A percentile compares a stretch with the other conserved stretches of the same genome.
phyloP scores from a whole-genome alignment of 2,113 vertebrate species.

The Apeltes quadracus region DNA sequence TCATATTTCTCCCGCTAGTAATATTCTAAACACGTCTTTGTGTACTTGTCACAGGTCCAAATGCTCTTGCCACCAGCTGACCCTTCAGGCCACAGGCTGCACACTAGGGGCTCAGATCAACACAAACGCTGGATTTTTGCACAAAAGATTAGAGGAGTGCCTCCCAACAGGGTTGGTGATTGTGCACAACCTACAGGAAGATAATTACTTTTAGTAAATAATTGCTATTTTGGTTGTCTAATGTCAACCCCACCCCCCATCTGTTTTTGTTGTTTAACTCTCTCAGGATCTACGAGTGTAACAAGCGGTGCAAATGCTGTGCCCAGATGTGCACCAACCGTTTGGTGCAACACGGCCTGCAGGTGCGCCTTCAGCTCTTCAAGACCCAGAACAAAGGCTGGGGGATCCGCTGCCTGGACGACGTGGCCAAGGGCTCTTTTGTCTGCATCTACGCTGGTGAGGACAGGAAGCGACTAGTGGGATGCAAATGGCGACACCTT shows the following conservation, averaged over 20 bases:
- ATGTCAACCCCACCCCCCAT: neutral
- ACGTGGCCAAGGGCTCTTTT: constrained; percentile 95
- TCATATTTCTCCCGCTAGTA: neutral
- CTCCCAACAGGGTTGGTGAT: constrained; percentile 91
- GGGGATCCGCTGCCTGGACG: constrained; percentile 97
- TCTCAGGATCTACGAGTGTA: constrained; percentile 93
- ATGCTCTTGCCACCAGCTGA: constrained; percentile 95
- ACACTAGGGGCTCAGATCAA: constrained; percentile 93
- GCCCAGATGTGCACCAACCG: constrained; percentile 92
- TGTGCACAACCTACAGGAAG: neutral
- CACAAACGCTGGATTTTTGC: constrained; percentile 86
- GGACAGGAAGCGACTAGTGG: neutral
- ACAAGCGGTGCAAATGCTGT: constrained; percentile 92
- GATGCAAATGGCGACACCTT: neutral
- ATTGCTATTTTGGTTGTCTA: neutral
- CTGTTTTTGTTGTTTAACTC: neutral
- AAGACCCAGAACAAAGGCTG: constrained; percentile 99
- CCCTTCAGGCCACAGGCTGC: constrained; percentile 91
- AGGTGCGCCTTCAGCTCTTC: constrained; percentile 96
- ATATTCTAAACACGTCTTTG: neutral
- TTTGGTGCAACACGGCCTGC: constrained; percentile 94
- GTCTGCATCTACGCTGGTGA: constrained; percentile 98
- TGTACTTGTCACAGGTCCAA: constrained; percentile 82
- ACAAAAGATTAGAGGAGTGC: constrained; percentile 95
- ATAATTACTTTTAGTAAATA: constrained; percentile 18